Evolutionary conservation across 2,888 invertebrate species (phyloP), one percentile per base, ranked within the genome.

Genomic region (Sesia bembeciformis): DNA sequence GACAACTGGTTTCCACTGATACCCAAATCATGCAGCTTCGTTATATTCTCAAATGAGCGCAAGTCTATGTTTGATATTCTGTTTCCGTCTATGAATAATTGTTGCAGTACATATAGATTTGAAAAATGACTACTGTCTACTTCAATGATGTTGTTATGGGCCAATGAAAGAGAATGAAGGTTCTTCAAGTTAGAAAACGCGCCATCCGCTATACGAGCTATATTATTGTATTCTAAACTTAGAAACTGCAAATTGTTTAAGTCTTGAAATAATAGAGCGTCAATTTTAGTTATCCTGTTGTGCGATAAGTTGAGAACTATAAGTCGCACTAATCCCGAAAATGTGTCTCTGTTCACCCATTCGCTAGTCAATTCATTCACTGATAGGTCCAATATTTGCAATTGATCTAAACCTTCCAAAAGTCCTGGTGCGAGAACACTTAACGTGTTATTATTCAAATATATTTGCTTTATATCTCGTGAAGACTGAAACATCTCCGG

Each of bases 331-430:
- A 96, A 86, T 58, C 93, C 93, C 39, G 93, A 91, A 82, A 96
- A 95, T 39, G 95, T 94, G 66, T 94, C 94, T 67, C 93, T 90
- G 65, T 94, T 94, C 53, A 95, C 92, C 93, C 94, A 94, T 62
- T 92, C 93, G 70, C 93, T 94, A n/a, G 93, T 93, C 64, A 96
- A 82, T 69, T 94, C 93, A 77, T 95, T 95, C 57, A 90, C 89
- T 51, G 94, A 94, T 68, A 95, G 84, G 78, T 95, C 95, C 61
- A 95, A 84, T 65, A 93, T 91, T 78, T 93, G 92, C 57, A 96
- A 80, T 72, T 94, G 93, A 68, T 93, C 93, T 59, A 96, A 84
- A 57, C 93, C 93, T 77, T 94, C 93, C 56, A 96, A 84, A 42
- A 95, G 81, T 49, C 94, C 94, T 6, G 95, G 94, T 6, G 94